A percentile compares a stretch with the other conserved stretches of the same genome.
These are phyloP conservation scores for Eubasilissa regina DNA, from an alignment of 1,140 invertebrate genomes.

Conservation along the genomic window DNA sequence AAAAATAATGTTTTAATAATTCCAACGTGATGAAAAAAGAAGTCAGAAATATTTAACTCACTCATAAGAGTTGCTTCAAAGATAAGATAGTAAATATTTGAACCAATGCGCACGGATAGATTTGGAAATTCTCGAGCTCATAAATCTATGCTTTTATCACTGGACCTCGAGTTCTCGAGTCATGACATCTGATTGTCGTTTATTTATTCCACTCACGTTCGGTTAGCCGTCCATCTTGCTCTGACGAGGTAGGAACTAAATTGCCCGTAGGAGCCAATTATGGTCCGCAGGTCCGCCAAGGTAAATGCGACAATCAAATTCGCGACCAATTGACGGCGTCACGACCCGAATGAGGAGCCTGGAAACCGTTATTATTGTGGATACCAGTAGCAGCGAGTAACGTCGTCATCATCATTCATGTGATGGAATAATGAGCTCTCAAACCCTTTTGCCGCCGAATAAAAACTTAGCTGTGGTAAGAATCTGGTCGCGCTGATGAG, in stretches of 20 bases:
- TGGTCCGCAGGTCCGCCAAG: conserved; percentile 37
- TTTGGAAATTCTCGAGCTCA: not conserved
- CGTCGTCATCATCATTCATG: not conserved
- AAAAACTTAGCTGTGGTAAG: no score
- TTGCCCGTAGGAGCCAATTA: conserved; percentile 43
- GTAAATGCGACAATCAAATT: conserved; percentile 42
- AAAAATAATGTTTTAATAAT: no score
- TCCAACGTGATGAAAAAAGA: no score
- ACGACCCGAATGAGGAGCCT: not conserved
- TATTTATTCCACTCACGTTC: conserved; percentile 28
- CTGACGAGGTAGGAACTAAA: conserved; percentile 39
- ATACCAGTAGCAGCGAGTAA: not conserved
- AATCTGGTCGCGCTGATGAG: no score
- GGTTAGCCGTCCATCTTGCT: not conserved
- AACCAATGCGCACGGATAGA: no score
- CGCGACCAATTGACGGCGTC: conserved; percentile 34
- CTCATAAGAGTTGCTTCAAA: no score
- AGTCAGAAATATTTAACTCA: no score
- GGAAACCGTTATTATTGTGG: conserved; percentile 10
- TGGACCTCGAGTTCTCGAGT: conserved; percentile 24
- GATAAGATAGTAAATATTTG: no score
- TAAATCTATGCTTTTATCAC: not conserved
- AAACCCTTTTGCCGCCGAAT: no score
- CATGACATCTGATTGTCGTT: conserved; percentile 9
- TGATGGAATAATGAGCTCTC: not conserved